Base-by-base conservation (phyloP, 1,140 invertebrate species). In the Planococcus citri region DNA sequence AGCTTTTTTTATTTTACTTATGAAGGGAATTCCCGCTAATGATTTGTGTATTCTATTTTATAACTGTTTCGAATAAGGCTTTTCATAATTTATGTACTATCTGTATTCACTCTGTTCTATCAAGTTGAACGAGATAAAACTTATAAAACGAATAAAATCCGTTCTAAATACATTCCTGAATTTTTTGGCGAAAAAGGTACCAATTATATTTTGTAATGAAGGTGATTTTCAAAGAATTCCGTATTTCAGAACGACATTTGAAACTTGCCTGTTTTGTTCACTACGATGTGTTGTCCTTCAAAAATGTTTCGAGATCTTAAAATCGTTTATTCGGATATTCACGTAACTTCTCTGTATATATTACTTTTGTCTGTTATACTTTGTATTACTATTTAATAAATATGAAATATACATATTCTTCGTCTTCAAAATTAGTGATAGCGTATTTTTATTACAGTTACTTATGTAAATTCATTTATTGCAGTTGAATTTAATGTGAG, bases 1-100 rank as follows among this genome's bases (percentile, higher is more conserved):
- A 67, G 29, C 25, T 27, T 67, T 27, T 67, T 27, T 67, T 67
- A 33, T 67, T 27, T 67, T 67, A 67, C 21, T 67, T 27, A 8
- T 67, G 4, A 51, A 51, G 41, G 41, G 41, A 51, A 51, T 51
- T 51, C 41, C 41, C 41, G 6, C 41, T 51, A 51, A 51, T 51
- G 29, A 33, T 51, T 51, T 51, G 41, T 51, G 41, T 51, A 51
- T 51, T 51, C 41, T 51, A 51, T 51, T 9, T 51, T 17, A 20
- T 51, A 51, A 51, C 41, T 51, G 41, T 51, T 51, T 12, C 29
- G 41, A 51, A 51, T 51, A 51, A 51, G 41, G 41, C 41, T 51
- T 51, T 17, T 51, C 10, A 51, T 51, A 33, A 33, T 33, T 33
- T 33, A 33, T 33, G 3, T 33, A 51, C 17, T 51, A 51, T 51